A percentile compares a stretch with the other conserved stretches of the same genome.
phyloP scores from a whole-genome alignment of 2,888 invertebrate species.

The Heliconius hortense region DNA sequence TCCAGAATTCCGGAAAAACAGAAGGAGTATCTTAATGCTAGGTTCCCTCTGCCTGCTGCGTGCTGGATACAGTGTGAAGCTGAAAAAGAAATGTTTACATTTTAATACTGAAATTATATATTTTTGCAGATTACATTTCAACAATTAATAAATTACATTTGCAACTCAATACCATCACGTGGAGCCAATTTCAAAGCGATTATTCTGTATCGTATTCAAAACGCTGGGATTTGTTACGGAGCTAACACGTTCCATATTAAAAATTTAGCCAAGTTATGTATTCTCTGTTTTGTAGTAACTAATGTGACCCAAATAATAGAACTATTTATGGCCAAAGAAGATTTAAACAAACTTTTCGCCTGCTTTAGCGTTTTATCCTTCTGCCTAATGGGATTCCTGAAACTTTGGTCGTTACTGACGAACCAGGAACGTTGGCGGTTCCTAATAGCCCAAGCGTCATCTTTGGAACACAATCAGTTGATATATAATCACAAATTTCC shows the following conservation, averaged over 20 bases:
- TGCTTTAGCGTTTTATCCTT: constrained; percentile 64
- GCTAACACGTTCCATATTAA: constrained; percentile 43
- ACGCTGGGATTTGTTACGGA: constrained; percentile 50
- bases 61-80: too few relatives aligned
- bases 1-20: too few relatives aligned
- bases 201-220: constrained; percentile 43
- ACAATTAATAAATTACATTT: neutral
- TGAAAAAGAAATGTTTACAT: too few relatives aligned
- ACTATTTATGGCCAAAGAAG: constrained; percentile 50
- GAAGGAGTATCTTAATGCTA: too few relatives aligned
- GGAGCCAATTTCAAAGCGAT: constrained; percentile 42
- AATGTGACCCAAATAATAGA: constrained; percentile 54
- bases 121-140: neutral
- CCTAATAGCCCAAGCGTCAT: constrained; percentile 50
- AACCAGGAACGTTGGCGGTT: constrained; percentile 52
- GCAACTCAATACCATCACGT: neutral
- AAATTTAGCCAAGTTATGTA: constrained; percentile 49
- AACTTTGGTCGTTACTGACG: constrained; percentile 54
- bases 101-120: neutral
- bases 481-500: constrained; percentile 33
- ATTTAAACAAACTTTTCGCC: constrained; percentile 58
- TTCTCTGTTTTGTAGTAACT: constrained; percentile 50
- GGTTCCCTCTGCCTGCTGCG: neutral
- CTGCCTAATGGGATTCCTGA: constrained; percentile 62
- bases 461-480: constrained; percentile 53